Base-by-base conservation (phyloP, 1,140 invertebrate genomes). In the Elysia chlorotica region DNA sequence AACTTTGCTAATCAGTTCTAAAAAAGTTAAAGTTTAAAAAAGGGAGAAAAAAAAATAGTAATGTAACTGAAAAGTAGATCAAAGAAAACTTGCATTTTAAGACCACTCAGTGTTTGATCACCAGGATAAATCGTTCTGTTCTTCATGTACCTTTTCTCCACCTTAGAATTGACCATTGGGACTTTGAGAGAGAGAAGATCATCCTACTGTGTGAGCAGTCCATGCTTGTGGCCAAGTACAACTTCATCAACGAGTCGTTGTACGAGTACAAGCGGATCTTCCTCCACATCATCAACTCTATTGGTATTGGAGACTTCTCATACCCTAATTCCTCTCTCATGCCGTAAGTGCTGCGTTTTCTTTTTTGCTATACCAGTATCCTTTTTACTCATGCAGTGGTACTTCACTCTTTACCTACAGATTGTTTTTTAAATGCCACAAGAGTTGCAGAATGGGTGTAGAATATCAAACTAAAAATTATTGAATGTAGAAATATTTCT, bases 121-220 rank as follows among this genome's bases (percentile, higher is more conserved):
- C 23, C 25, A 30, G 23, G 21, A 57, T 30, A 23, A 30, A 19
- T 30, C 35, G 62, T 38, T 28, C 28, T 38, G 4, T 54, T 59
- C 17, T 35, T 65, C 10, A 48, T 28, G 17, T 62, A 25, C 30
- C 30, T 54, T 63, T 37, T 71, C 69, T 54, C 67, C 28, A 30
- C 74, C 78, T 35, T 71, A 87, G 86, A 86, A 94, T 96, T 78
- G 94, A 93, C 83, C 88, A 94, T 68, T 96, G 94, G 94, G 93
- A 95, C 83, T 91, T 92, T 81, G 94, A 96, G 82, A 93, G 93
- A 78, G 94, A 96, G 84, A 90, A 93, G 61, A 88, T 95, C 28
- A 88, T 95, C 0, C 79, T 95, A 3, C 84, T 96, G 31, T 92
- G 92, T 19, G 91, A 92, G 31, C 90, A 91, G 76, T 89, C 91